phyloP scores from a whole-genome alignment of 1,140 invertebrate species.

The Bombus vancouverensis region DNA sequence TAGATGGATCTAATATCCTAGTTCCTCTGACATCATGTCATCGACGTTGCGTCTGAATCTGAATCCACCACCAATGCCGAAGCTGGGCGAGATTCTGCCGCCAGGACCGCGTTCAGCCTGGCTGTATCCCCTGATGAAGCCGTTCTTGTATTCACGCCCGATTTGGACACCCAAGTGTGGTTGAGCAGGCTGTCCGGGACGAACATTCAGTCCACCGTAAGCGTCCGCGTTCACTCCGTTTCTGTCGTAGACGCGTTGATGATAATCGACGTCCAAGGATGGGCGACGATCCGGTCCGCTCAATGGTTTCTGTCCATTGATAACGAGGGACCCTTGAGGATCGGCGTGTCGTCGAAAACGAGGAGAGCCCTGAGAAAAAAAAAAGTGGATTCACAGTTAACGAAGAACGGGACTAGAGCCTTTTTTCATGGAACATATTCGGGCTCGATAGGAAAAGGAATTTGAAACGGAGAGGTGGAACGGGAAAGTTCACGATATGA shows the following conservation, averaged over 20 bases:
- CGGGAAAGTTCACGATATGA: no score
- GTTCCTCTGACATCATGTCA: no score
- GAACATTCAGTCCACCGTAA: constrained; percentile 49
- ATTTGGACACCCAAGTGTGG: constrained; percentile 53
- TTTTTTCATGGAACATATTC: no score
- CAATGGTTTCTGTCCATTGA: constrained; percentile 44
- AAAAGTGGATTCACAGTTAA: not conserved
- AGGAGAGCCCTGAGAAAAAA: not conserved
- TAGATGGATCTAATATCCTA: no score
- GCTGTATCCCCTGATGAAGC: constrained; percentile 52
- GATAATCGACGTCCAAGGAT: constrained; percentile 50
- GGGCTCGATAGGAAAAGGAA: not conserved
- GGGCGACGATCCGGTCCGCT: constrained; percentile 59
- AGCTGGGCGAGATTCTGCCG: constrained; percentile 38
- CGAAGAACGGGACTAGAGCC: not conserved
- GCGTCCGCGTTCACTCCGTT: constrained; percentile 21
- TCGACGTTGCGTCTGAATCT: constrained; percentile 46
- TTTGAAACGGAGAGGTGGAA: not conserved
- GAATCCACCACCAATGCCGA: constrained; percentile 35
- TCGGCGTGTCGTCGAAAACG: constrained; percentile 37
- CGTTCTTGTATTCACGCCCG: constrained; percentile 42
- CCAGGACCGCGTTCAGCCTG: constrained; percentile 47
- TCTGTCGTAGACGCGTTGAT: constrained; percentile 47
- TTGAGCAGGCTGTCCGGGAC: constrained; percentile 31
- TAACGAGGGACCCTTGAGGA: constrained; percentile 8